Percentiles rank a stretch among this genome's conserved stretches.
phyloP scores from a whole-genome alignment of 2,113 vertebrate genomes.

The Prietella phreatophila region DNA sequence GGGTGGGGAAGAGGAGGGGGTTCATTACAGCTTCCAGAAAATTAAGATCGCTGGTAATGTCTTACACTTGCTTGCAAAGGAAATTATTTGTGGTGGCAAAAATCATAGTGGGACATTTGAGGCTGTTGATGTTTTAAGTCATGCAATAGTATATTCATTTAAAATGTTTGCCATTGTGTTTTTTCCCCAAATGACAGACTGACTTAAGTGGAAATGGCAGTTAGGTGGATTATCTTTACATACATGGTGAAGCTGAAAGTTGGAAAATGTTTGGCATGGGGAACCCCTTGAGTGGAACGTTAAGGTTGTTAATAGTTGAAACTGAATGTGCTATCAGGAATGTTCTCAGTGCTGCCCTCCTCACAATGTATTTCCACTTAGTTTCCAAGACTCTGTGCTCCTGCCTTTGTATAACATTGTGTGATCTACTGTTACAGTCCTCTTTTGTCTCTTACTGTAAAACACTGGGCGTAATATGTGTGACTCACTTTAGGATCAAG shows the following conservation, averaged over 20 bases:
- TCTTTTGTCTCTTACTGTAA: slow-evolving; percentile 45
- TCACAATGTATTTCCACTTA: neutral
- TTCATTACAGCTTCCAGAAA: slow-evolving; percentile 50
- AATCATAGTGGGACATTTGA: slow-evolving; percentile 21
- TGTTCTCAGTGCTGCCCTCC: slow-evolving; percentile 19
- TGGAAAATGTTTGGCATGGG: neutral
- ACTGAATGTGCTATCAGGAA: slow-evolving; percentile 41
- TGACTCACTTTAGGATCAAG: slow-evolving; percentile 60
- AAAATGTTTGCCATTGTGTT: neutral
- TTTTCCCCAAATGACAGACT: slow-evolving; percentile 18
- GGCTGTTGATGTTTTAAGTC: slow-evolving; percentile 17
- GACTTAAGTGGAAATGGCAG: slow-evolving; percentile 23
- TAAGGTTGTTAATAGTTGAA: slow-evolving; percentile 43
- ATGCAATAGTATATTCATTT: neutral
- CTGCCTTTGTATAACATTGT: slow-evolving; percentile 18
- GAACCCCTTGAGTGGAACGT: slow-evolving; percentile 6
- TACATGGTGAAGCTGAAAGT: neutral
- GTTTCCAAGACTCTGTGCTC: slow-evolving; percentile 32
- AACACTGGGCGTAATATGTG: slow-evolving; percentile 48
- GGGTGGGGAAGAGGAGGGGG: neutral
- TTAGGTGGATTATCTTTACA: slow-evolving; percentile 17
- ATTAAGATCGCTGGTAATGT: slow-evolving; percentile 38
- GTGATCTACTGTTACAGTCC: slow-evolving; percentile 50
- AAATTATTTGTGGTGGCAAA: slow-evolving; percentile 34
- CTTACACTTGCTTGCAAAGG: slow-evolving; percentile 41